Conservation (phyloP, 2,113 vertebrate genomes). For the Austrofundulus limnaeus region DNA sequence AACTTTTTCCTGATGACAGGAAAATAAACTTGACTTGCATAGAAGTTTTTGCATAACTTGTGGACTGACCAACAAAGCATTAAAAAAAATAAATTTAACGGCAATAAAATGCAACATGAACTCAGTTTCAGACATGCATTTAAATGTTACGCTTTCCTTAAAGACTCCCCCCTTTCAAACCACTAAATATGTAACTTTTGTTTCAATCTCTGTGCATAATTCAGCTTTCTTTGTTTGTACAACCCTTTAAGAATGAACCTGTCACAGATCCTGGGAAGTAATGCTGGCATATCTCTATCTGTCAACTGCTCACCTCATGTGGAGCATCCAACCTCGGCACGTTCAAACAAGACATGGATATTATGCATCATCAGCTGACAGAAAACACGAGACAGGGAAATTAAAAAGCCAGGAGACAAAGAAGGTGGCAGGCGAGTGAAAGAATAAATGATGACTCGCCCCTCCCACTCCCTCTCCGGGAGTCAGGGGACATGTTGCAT, state of each 20-base stretch:
- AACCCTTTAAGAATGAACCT: slow-evolving; percentile 68
- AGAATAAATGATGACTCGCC: slow-evolving; percentile 63
- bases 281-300: slow-evolving; percentile 59
- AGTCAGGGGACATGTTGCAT: slow-evolving; percentile 74
- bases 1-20: too few species aligned
- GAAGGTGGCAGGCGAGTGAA: slow-evolving; percentile 62
- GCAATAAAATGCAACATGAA: slow-evolving; percentile 6
- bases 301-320: slow-evolving; percentile 52
- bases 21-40: too few species aligned
- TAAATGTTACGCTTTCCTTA: slow-evolving; percentile 43
- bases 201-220: slow-evolving; percentile 69
- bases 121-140: slow-evolving; percentile 37
- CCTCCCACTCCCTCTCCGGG: slow-evolving; percentile 21
- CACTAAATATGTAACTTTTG: slow-evolving; percentile 49
- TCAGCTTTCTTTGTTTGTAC: slow-evolving; percentile 72
- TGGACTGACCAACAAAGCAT: slow-evolving; percentile 18
- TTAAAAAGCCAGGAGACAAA: slow-evolving; percentile 71
- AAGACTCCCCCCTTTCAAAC: slow-evolving; percentile 35
- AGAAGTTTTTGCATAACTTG: too few species aligned
- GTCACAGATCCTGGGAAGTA: slow-evolving; percentile 53
- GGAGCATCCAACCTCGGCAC: slow-evolving; percentile 33
- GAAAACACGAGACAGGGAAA: slow-evolving; percentile 70
- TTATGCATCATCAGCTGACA: slow-evolving; percentile 71
- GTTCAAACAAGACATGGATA: slow-evolving; percentile 57
- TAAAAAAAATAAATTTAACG: slow-evolving; percentile 11